Evolutionary conservation across 1,140 invertebrate genomes (phyloP).

Genomic region (Ceratina australensis): DNA sequence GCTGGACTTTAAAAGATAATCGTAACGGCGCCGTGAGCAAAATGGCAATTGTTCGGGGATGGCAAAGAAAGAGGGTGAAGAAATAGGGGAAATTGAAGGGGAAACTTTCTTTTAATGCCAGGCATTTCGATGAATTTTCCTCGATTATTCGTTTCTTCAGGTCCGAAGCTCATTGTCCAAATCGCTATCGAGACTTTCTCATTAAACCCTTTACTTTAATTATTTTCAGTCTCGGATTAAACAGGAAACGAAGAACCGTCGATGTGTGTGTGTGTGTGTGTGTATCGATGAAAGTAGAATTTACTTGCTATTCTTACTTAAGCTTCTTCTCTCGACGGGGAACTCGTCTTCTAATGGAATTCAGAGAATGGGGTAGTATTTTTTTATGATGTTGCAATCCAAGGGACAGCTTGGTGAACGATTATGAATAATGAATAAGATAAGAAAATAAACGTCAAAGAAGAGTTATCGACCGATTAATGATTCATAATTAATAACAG

Average conservation of each 20-base stretch:
- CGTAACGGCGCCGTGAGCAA: slow-evolving; percentile 15
- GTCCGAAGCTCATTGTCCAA: not conserved
- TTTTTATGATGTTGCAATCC: not conserved
- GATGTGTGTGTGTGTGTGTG: not conserved
- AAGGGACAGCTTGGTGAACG: not conserved
- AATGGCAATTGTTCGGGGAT: not conserved
- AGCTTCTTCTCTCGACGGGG: too few species aligned
- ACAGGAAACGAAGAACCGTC: not conserved
- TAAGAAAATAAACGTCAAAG: slow-evolving; percentile 3
- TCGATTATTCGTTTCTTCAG: not conserved
- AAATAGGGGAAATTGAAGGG: slow-evolving; percentile 20
- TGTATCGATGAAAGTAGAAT: too few species aligned
- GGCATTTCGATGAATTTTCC: slow-evolving; percentile 12
- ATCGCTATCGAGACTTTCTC: not conserved
- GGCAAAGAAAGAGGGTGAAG: not conserved
- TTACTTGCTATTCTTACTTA: too few species aligned
- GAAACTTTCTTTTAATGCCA: slow-evolving; percentile 2
- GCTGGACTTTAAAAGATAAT: slow-evolving; percentile 7
- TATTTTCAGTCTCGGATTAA: too few species aligned
- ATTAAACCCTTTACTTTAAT: not conserved
- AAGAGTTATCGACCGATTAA: slow-evolving; percentile 25
- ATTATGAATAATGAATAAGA: slow-evolving; percentile 14
- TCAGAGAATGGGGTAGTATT: not conserved
- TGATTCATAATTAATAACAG: slow-evolving; percentile 18
- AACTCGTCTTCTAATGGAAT: too few species aligned